Evolutionary conservation across 2,113 vertebrate genomes (phyloP), one percentile per base, ranked within the genome.

Genomic region (Neodontobutis hainanensis): DNA sequence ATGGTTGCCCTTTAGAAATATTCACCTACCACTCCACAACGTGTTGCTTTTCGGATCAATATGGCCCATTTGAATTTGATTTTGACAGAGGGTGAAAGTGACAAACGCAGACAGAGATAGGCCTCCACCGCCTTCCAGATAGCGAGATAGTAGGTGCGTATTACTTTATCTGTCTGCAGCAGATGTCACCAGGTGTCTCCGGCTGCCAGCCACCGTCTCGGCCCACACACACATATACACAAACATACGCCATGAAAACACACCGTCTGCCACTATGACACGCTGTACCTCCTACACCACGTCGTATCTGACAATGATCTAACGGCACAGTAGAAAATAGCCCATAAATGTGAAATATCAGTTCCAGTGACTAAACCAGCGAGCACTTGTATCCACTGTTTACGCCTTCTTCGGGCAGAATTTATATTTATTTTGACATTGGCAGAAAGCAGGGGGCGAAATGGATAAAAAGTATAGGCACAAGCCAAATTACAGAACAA

Each of bases 131-230:
- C 68, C 48, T 69, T 36, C 52, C 49, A 80, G 82, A 87, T 81
- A 80, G 60, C 27, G 65, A 82, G 78, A 83, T 80, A 85, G 68
- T 65, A 42, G 56, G 36, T 58, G 47, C 19, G 52, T 84, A 81
- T 83, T 84, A 89, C 85, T 87, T 90, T 90, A 90, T 90, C 90
- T 83, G 81, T 75, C 79, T 47, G 57, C 65, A 84, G 78, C 87
- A 90, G 88, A 87, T 89, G 89, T 82, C 87, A 85, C 73, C 83
- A 83, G 81, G 81, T 83, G 81, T 61, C 73, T 73, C 74, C 82
- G 67, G 74, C 82, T 79, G 68, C 59, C 82, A 81, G 68, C 68
- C 75, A 27, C 19, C 56, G 56, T 83, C 73, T 71, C 65, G 72
- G 67, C 76, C 65, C 77, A 45, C 47, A 63, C 35, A 46, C 16